A percentile compares a stretch with the other conserved stretches of the same genome.
These are phyloP conservation scores for Lasioglossum villosulum DNA, from an alignment of 2,888 invertebrate genomes.

Conservation along the genomic window DNA sequence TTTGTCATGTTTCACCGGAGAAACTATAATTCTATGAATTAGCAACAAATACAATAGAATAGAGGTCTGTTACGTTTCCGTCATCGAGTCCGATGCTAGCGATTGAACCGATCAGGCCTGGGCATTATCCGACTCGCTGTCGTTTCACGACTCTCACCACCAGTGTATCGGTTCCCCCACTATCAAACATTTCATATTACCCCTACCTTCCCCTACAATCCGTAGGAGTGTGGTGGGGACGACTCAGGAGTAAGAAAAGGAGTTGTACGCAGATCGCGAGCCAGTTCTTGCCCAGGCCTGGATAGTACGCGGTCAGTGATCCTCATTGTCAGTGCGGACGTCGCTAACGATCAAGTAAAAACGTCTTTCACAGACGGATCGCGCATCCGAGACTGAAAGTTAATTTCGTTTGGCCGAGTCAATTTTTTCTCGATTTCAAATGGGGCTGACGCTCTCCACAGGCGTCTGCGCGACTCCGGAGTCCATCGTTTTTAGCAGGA, in stretches of 20 bases:
- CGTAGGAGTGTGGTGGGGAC: no score
- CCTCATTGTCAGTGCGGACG: background rate
- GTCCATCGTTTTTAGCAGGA: constrained; percentile 21
- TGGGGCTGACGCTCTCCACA: background rate
- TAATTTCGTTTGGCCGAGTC: background rate
- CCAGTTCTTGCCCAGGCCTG: no score
- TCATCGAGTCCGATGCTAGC: background rate
- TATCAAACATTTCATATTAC: no score
- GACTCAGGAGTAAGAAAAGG: no score
- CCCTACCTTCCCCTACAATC: no score
- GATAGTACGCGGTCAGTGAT: background rate
- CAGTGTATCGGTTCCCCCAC: no score
- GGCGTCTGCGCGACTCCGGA: constrained; percentile 35
- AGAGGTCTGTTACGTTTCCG: background rate
- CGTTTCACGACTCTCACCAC: no score
- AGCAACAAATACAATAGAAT: background rate
- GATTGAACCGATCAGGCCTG: background rate
- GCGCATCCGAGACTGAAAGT: background rate
- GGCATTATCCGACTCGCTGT: no score
- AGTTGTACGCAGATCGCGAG: no score
- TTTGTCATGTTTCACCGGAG: constrained; percentile 6
- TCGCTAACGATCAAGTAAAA: background rate
- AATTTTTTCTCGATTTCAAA: background rate
- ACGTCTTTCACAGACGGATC: background rate
- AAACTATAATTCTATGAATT: background rate